These are phyloP conservation scores for Agrochola circellaris DNA, from an alignment of 2,888 invertebrate species.

Conservation along the genomic window DNA sequence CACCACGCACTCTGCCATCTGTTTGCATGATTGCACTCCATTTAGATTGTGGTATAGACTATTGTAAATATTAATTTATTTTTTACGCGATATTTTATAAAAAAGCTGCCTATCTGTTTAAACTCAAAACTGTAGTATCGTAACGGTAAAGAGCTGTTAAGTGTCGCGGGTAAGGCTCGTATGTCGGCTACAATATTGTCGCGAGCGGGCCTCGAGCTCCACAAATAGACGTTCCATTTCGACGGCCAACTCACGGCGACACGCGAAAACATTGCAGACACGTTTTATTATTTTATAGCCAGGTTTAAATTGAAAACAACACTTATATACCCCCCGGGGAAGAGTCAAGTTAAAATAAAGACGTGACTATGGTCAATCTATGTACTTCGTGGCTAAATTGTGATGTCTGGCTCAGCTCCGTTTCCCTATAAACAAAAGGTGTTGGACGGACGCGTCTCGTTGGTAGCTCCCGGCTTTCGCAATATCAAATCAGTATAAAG, in stretches of 20 bases:
- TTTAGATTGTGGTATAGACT: slow-evolving; percentile 63
- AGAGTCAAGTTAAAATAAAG: slow-evolving; percentile 28
- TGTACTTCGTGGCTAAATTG: slow-evolving; percentile 13
- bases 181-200: slow-evolving; percentile 87
- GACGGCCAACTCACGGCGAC: slow-evolving; percentile 86
- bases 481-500: slow-evolving; percentile 59
- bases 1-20: slow-evolving; percentile 84
- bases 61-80: slow-evolving; percentile 34
- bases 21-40: slow-evolving; percentile 79
- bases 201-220: slow-evolving; percentile 88
- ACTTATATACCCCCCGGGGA: slow-evolving; percentile 55
- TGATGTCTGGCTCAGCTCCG: slow-evolving; percentile 31
- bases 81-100: slow-evolving; percentile 39
- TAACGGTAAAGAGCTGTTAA: slow-evolving; percentile 74
- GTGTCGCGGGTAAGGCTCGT: slow-evolving; percentile 81
- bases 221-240: slow-evolving; percentile 90
- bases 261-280: slow-evolving; percentile 86
- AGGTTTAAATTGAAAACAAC: slow-evolving; percentile 72
- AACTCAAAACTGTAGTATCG: slow-evolving; percentile 68
- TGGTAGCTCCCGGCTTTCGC: slow-evolving; percentile 52
- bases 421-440: slow-evolving; percentile 17
- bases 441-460: slow-evolving; percentile 28
- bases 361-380: slow-evolving; percentile 22
- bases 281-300: slow-evolving; percentile 80
- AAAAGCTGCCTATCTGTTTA: slow-evolving; percentile 62